These are phyloP conservation scores for Scaptomyza cyrtandrae DNA, from an alignment of 2,888 invertebrate genomes.

Conservation along the genomic window DNA sequence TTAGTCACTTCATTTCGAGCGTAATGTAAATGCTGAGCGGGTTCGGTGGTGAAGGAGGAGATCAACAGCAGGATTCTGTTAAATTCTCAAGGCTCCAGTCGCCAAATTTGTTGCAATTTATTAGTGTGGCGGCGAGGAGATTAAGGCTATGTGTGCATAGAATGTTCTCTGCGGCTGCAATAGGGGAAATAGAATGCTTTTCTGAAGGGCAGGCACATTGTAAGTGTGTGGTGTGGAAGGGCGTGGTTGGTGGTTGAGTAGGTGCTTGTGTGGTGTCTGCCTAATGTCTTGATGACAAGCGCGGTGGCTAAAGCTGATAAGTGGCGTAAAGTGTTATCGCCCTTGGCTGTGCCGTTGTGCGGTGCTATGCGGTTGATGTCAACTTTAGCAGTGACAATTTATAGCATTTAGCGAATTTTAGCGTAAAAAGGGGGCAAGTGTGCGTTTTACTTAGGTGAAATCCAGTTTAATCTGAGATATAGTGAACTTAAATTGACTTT, in stretches of 20 bases:
- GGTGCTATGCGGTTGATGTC: background rate
- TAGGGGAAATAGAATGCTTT: background rate
- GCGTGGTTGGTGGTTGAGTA: background rate
- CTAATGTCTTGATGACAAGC: conserved; percentile 65
- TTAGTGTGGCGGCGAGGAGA: conserved; percentile 31
- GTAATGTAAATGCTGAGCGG: background rate
- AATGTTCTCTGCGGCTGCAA: conserved; percentile 11
- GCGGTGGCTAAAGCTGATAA: conserved; percentile 55
- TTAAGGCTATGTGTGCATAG: background rate
- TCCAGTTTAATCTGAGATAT: background rate
- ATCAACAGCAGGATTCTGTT: background rate
- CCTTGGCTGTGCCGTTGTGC: conserved; percentile 19
- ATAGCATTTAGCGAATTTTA: conserved; percentile 33
- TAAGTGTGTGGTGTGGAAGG: background rate
- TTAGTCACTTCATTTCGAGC: conserved; percentile 65
- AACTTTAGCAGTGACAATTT: conserved; percentile 36
- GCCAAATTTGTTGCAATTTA: conserved; percentile 72
- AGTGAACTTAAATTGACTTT: background rate
- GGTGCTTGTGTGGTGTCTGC: conserved; percentile 4
- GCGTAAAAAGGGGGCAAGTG: background rate
- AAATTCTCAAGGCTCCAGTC: conserved; percentile 19
- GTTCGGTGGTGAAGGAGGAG: background rate
- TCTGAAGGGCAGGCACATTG: background rate
- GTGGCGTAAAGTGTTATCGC: conserved; percentile 62
- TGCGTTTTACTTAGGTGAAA: conserved; percentile 1